A percentile compares a stretch with the other conserved stretches of the same genome.
Evolutionary conservation across 2,888 invertebrate species (phyloP).

Genomic region (Troglohyphantes excavatus): DNA sequence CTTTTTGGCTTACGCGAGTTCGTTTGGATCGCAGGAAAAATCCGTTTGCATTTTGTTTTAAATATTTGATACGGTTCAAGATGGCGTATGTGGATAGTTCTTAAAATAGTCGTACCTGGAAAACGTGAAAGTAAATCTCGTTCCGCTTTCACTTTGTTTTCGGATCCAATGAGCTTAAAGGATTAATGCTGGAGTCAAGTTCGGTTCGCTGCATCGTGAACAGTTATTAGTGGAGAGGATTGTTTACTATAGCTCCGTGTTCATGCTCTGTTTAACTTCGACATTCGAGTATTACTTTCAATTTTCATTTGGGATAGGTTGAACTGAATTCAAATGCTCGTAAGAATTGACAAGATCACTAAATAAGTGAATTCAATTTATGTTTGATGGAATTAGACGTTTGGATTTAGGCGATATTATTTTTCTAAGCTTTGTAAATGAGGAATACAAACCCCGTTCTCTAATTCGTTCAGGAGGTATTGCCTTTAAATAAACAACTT

Average conservation of each 20-base stretch:
- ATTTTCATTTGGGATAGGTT: not conserved
- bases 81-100: not conserved
- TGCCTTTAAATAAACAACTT: too few species aligned
- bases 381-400: too few species aligned
- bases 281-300: not conserved
- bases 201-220: constrained; percentile 58
- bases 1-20: not conserved
- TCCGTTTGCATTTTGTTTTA: not conserved
- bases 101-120: constrained; percentile 11
- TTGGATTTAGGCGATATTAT: too few species aligned
- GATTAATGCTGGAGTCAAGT: constrained; percentile 43
- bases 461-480: too few species aligned
- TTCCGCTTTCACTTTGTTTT: constrained; percentile 11
- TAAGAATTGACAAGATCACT: too few species aligned
- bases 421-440: too few species aligned
- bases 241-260: not conserved
- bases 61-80: too few species aligned
- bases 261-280: not conserved
- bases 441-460: too few species aligned
- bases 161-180: constrained; percentile 53
- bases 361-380: too few species aligned
- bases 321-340: too few species aligned
- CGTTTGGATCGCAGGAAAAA: not conserved
- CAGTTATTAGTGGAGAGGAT: constrained; percentile 22
- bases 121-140: constrained; percentile 12